Evolutionary conservation across 1,140 invertebrate genomes (phyloP), one percentile per base, ranked within the genome.

Genomic region (Limonius californicus): DNA sequence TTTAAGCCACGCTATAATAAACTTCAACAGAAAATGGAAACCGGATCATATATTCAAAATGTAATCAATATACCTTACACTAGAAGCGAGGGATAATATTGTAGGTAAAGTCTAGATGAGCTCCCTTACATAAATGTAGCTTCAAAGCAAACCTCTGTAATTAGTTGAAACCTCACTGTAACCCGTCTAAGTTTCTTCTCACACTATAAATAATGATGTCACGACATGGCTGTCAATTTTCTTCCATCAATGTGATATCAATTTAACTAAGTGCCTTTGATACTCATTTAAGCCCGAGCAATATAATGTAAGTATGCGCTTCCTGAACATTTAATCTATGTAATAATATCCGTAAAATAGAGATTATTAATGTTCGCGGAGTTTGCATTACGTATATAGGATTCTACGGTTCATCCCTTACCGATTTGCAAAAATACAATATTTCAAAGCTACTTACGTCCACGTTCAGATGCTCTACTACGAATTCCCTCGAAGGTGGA

Each of bases 401-500:
- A 35, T 8, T n/a, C 32, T 45, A 4, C 42, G 9, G 3, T 45
- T 45, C 16, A 18, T n/a, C 42, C n/a, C 12, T 45, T n/a, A 6
- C n/a, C 42, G 42, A 4, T 6, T 3, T 15, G 14, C 14, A 45
- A 45, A 45, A 45, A 45, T 45, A 12, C 12, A n/a, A 12, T 3
- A 54, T 27, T 27, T 20, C 16, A 18, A 61, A 57, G 43, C 61
- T 76, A 88, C 89, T 88, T 77, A 92, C 89, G 74, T 91, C 87
- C 21, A 92, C 87, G 68, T 82, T 80, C 54, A 91, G 83, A 55
- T 86, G 86, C 2, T 82, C 79, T 39, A 88, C 76, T 1, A 82
- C 78, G 72, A 88, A 91, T 9, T 83, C 84, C 65, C 81, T 81
- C 19, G 85, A 84, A 1, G 87, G 84, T 8, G 87, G 87, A 0